Evolutionary conservation across 2,113 vertebrate species (phyloP).

Genomic region (Hypocryptadius cinnamomeus): DNA sequence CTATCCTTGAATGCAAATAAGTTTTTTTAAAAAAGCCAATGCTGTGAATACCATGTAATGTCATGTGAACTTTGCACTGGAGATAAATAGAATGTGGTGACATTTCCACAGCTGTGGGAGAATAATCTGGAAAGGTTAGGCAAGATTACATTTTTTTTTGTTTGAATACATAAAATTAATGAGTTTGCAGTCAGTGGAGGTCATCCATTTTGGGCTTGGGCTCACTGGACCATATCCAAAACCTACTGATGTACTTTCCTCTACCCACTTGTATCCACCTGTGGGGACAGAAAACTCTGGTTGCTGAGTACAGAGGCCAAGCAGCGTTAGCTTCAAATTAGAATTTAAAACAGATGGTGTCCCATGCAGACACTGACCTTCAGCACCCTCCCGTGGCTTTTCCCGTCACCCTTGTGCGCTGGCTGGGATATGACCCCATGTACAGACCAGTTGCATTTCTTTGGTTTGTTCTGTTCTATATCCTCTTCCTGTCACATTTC

Average conservation of each 20-base stretch:
- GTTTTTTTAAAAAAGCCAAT: background rate
- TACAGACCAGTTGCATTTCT: background rate
- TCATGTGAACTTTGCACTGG: background rate
- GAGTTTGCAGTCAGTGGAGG: background rate
- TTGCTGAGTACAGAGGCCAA: background rate
- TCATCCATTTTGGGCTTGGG: background rate
- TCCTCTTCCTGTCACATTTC: no score
- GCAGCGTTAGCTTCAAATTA: background rate
- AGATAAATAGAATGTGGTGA: background rate
- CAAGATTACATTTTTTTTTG: background rate
- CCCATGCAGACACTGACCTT: background rate
- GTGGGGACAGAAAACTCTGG: background rate
- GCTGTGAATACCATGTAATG: background rate
- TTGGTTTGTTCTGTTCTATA: background rate
- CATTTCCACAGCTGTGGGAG: background rate
- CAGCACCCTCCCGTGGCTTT: background rate
- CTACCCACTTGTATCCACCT: background rate
- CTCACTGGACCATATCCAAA: background rate
- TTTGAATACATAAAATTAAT: background rate
- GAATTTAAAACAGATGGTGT: background rate
- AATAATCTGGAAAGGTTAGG: background rate
- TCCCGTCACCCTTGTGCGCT: fast-evolving
- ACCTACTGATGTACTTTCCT: background rate
- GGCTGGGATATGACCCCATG: background rate
- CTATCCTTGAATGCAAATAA: background rate